Evolutionary conservation across 2,888 invertebrate genomes (phyloP), one percentile per base, ranked within the genome.

Genomic region (Sphaerophoria taeniata): DNA sequence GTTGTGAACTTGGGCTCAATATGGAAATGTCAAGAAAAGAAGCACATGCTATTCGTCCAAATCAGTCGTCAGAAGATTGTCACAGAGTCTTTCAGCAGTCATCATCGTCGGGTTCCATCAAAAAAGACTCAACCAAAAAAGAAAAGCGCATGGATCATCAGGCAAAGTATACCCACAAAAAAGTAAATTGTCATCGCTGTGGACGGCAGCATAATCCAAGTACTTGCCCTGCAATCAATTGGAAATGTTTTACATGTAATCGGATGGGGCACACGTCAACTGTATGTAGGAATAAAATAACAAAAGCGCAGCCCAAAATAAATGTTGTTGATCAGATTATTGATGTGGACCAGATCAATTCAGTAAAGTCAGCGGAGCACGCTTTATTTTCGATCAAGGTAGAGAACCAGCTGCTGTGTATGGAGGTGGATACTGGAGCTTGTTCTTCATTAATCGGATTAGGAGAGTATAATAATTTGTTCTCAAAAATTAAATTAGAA

Each of bases 211-310:
- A 47, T 12, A 47, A 47, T n/a, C 47, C 47, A 47, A 47, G 47
- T n/a, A 47, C 47, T 47, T 47, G 47, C n/a, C 47, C 47, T 47
- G 47, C 47, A 12, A 47, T 47, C n/a, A 47, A 47, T n/a, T 47
- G n/a, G 47, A 47, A 47, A 47, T 47, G 47, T n/a, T 36, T 36
- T 36, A 6, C 36, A 36, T 36, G 36, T 36, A 36, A 36, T 36
- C 36, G 36, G 6, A 36, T 36, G 36, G 36, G 36, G 36, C 36
- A 36, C 36, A 36, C 36, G 36, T 36, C 36, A 6, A 36, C 36
- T 36, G 36, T 36, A 36, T 36, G 36, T 6, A 36, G 36, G 6
- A 36, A 36, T 6, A 45, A 45, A 45, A n/a, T 14, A 47, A 47
- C 47, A 47, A 47, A 6, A 47, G 14, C 12, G 47, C 47, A 12